A percentile compares a stretch with the other conserved stretches of the same genome.
These are phyloP conservation scores for Ditylenchus dipsaci DNA, from an alignment of 1,140 invertebrate genomes.

Conservation along the genomic window DNA sequence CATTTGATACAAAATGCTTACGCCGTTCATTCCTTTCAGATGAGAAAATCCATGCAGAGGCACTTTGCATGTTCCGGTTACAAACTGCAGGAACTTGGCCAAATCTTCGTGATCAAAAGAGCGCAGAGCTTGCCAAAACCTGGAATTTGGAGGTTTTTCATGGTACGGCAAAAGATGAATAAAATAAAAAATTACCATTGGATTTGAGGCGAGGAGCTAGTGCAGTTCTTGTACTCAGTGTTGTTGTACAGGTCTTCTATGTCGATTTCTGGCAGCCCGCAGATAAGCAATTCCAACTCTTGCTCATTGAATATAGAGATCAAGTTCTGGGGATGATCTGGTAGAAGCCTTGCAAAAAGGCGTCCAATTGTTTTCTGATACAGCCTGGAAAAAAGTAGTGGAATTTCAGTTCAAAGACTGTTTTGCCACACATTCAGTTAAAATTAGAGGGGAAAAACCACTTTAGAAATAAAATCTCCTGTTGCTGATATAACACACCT, in stretches of 20 bases:
- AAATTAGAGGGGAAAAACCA: no score
- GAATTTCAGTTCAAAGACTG: no score
- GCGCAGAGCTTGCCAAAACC: slow-evolving; percentile 81
- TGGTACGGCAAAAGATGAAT: neutral
- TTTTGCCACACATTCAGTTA: no score
- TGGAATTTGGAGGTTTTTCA: neutral
- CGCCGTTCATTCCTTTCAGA: slow-evolving; percentile 89
- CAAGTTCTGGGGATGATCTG: slow-evolving; percentile 87
- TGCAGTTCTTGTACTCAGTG: slow-evolving; percentile 88
- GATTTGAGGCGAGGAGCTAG: slow-evolving; percentile 81
- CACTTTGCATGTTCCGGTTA: slow-evolving; percentile 85
- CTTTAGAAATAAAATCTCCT: no score
- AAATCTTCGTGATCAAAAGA: slow-evolving; percentile 86
- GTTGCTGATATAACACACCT: no score
- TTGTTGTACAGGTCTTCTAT: slow-evolving; percentile 86
- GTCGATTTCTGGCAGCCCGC: slow-evolving; percentile 79
- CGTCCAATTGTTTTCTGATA: slow-evolving; percentile 52
- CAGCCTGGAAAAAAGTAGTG: no score
- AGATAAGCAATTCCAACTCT: slow-evolving; percentile 84
- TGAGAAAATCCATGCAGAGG: slow-evolving; percentile 86
- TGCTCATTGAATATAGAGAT: slow-evolving; percentile 94
- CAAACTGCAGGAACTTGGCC: slow-evolving; percentile 89
- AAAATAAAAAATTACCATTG: slow-evolving; percentile 67
- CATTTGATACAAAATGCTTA: slow-evolving; percentile 66
- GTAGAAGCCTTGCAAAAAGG: slow-evolving; percentile 83